A percentile compares a stretch with the other conserved stretches of the same genome.
Evolutionary conservation across 2,113 vertebrate genomes (phyloP).

Genomic region (Nibea albiflora): DNA sequence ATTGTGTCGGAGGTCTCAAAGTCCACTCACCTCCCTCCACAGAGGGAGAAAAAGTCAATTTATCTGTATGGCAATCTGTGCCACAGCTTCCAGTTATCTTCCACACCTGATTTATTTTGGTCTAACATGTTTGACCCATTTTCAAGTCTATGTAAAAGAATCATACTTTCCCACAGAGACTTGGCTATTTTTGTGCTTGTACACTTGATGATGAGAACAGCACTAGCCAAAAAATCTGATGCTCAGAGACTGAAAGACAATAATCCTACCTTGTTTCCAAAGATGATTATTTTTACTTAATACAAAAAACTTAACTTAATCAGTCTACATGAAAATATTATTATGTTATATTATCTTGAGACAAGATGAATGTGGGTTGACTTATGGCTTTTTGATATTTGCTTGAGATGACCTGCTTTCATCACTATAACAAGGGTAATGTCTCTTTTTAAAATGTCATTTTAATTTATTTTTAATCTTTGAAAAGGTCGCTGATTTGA

Average conservation of each 20-base stretch:
- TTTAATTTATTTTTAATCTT: neutral
- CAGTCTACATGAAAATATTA: neutral
- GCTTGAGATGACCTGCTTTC: neutral
- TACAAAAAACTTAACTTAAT: neutral
- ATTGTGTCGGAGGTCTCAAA: constrained; percentile 7
- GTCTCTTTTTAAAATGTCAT: neutral
- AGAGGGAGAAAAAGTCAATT: neutral
- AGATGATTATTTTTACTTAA: neutral
- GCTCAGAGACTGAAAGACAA: neutral
- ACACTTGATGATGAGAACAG: constrained; percentile 1
- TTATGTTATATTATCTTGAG: neutral
- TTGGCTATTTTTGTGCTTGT: neutral
- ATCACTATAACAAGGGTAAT: neutral
- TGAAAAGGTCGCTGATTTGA: neutral
- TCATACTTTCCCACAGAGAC: neutral
- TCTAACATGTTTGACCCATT: neutral
- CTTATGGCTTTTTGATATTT: neutral
- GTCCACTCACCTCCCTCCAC: constrained; percentile 2
- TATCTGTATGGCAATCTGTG: constrained; percentile 3
- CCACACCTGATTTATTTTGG: neutral
- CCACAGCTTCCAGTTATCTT: neutral
- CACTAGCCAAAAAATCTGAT: neutral
- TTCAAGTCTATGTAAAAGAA: neutral
- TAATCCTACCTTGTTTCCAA: neutral
- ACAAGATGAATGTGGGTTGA: neutral